A percentile compares a stretch with the other conserved stretches of the same genome.
Conservation (phyloP, 2,888 invertebrate genomes). For the Rotaria magnacalcarata region DNA sequence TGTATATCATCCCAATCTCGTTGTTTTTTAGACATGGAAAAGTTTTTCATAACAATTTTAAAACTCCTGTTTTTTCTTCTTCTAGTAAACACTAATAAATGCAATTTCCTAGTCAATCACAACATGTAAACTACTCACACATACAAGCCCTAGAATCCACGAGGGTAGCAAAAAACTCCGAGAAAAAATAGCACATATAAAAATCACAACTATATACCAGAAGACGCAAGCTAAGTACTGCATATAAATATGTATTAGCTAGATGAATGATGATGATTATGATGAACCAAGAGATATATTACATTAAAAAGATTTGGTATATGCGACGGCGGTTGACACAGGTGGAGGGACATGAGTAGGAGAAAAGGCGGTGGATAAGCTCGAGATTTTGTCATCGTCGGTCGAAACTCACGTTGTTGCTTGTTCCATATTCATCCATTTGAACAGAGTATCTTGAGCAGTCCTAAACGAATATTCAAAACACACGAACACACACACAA, state of each 20-base stretch:
- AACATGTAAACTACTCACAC: too few species aligned
- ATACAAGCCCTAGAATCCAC: neutral
- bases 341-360: neutral
- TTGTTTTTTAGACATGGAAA: too few species aligned
- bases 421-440: neutral
- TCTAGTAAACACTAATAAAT: too few species aligned
- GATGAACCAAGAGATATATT: neutral
- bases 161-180: neutral
- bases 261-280: neutral
- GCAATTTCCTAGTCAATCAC: too few species aligned
- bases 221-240: neutral
- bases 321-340: neutral
- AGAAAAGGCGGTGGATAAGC: neutral
- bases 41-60: too few species aligned
- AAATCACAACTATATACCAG: neutral
- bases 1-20: too few species aligned
- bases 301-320: neutral
- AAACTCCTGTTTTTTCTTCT: too few species aligned
- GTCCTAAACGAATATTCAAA: neutral
- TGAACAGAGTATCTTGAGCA: neutral
- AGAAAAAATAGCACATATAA: neutral
- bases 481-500: conserved; percentile 2
- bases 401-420: neutral
- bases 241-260: neutral
- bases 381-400: neutral